phyloP scores from a whole-genome alignment of 2,888 invertebrate genomes.

The Platycheirus albimanus region DNA sequence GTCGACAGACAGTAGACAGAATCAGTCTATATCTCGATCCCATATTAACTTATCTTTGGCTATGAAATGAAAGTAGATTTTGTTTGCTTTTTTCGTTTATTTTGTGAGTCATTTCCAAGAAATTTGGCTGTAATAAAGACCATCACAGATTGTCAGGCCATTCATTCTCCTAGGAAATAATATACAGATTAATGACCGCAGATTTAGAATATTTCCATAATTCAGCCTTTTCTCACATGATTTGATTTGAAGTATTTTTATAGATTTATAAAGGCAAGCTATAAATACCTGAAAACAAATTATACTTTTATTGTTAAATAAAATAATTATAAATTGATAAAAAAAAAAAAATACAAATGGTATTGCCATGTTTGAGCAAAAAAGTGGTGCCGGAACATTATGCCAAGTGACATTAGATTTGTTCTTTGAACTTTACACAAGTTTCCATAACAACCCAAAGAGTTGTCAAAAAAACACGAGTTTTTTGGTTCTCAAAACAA shows the following conservation, averaged over 20 bases:
- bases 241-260: slow-evolving; percentile 10
- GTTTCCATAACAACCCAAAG: no score
- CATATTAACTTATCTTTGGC: not conserved
- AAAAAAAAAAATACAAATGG: no score
- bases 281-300: not conserved
- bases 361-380: no score
- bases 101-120: not conserved
- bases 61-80: slow-evolving; percentile 2
- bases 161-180: not conserved
- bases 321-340: not conserved
- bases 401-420: no score
- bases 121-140: not conserved
- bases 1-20: not conserved
- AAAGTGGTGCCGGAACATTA: no score
- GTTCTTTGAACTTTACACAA: no score
- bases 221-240: slow-evolving; percentile 13
- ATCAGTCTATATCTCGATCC: not conserved
- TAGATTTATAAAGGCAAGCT: no score
- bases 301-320: slow-evolving; percentile 3
- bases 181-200: slow-evolving; percentile 5
- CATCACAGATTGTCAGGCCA: not conserved
- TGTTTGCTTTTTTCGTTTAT: slow-evolving; percentile 4
- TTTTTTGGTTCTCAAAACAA: no score
- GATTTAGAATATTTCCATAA: no score
- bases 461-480: no score